Percentiles rank a stretch among this genome's conserved stretches.
Conservation (phyloP, 2,797 vertebrate genomes). For the Erethizon dorsatum region DNA sequence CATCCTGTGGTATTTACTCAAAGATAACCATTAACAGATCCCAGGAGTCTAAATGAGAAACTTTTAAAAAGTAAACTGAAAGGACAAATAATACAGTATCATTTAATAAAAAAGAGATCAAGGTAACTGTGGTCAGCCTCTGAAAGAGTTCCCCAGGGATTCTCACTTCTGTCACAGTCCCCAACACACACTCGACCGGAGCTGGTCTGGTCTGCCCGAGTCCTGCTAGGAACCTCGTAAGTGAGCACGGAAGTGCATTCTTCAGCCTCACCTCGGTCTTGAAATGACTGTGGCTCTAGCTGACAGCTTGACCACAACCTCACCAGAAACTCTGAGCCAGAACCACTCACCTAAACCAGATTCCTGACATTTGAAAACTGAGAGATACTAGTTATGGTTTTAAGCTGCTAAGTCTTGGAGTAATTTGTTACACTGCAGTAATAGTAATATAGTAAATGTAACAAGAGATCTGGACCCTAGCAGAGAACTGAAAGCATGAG, state of each 20-base stretch:
- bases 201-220: neutral
- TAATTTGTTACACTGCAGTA: constrained; percentile 23
- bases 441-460: neutral
- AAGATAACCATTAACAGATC: constrained; percentile 49
- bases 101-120: constrained; percentile 27
- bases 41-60: constrained; percentile 63
- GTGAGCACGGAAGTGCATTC: neutral
- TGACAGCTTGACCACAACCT: neutral
- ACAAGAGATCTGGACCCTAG: constrained; percentile 12
- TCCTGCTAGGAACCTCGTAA: neutral
- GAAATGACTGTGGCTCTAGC: neutral
- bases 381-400: constrained; percentile 35
- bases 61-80: constrained; percentile 5
- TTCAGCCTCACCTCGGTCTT: neutral
- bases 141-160: neutral
- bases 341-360: constrained; percentile 6
- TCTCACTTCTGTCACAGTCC: neutral
- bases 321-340: neutral
- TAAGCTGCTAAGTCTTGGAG: constrained; percentile 22
- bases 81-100: neutral
- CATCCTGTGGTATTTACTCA: neutral
- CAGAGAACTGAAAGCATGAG: constrained; percentile 33
- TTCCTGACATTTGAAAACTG: constrained; percentile 28
- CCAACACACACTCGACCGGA: neutral
- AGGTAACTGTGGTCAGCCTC: neutral